These are phyloP conservation scores for Carassius carassius DNA, from an alignment of 2,113 vertebrate species.

Conservation along the genomic window DNA sequence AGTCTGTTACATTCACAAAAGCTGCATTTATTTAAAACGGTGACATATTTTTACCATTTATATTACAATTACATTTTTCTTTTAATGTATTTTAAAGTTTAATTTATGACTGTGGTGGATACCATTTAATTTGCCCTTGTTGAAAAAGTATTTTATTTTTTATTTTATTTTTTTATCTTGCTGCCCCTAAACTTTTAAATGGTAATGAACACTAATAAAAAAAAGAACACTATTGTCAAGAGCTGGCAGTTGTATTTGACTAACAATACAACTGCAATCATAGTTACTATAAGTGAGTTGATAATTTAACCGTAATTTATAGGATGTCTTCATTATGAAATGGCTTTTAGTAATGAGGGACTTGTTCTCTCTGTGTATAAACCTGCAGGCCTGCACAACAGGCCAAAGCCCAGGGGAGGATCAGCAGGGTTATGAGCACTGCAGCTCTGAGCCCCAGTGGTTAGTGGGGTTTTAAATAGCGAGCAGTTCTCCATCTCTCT, in stretches of 20 bases:
- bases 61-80: neutral
- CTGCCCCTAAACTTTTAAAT: neutral
- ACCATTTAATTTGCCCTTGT: too few relatives aligned
- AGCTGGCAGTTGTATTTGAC: neutral
- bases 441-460: neutral
- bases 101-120: neutral
- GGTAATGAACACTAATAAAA: neutral
- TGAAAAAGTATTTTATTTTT: neutral
- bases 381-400: slow-evolving; percentile 21
- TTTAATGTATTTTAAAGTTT: too few relatives aligned
- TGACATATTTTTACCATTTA: too few relatives aligned
- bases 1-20: too few relatives aligned
- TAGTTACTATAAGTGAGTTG: neutral
- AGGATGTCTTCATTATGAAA: neutral
- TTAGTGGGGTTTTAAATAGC: neutral
- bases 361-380: neutral
- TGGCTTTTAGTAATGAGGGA: neutral
- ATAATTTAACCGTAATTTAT: neutral
- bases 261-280: neutral
- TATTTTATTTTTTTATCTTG: neutral
- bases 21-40: neutral
- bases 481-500: neutral
- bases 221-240: neutral
- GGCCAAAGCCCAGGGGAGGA: slow-evolving; percentile 31
- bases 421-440: slow-evolving; percentile 24